A percentile compares a stretch with the other conserved stretches of the same genome.
Evolutionary conservation across 2,797 vertebrate genomes (phyloP).

Genomic region (Merluccius polli): DNA sequence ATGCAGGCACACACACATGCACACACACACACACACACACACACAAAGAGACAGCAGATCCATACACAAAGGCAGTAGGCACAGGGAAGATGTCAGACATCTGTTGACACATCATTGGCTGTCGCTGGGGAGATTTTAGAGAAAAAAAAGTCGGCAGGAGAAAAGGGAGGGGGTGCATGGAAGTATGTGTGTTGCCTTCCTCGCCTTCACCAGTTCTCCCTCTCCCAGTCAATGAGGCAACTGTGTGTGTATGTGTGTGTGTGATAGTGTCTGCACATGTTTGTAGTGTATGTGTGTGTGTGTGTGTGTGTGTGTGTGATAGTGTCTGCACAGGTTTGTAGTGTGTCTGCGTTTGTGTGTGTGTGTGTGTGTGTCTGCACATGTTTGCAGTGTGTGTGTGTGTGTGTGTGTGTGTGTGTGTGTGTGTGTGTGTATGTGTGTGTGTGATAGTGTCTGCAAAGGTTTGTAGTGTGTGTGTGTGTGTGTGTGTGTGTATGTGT

Average conservation of each 20-base stretch:
- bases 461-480: background rate
- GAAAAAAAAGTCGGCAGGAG: background rate
- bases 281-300: too few species aligned
- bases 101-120: conserved; percentile 18
- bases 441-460: background rate
- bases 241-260: background rate
- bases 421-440: background rate
- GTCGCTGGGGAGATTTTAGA: conserved; percentile 31
- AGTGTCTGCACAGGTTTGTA: too few species aligned
- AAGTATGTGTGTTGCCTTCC: background rate
- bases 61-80: background rate
- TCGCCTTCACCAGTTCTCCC: background rate
- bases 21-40: conserved; percentile 9
- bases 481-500: background rate
- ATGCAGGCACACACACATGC: background rate
- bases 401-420: background rate
- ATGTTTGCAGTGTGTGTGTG: background rate
- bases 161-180: conserved; percentile 10
- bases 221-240: background rate
- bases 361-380: background rate
- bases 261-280: too few species aligned
- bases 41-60: too few species aligned
- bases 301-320: background rate
- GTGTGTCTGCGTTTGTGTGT: background rate
- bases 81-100: conserved; percentile 17